phyloP scores from a whole-genome alignment of 2,888 invertebrate species.

The Podotricha telesiphe region DNA sequence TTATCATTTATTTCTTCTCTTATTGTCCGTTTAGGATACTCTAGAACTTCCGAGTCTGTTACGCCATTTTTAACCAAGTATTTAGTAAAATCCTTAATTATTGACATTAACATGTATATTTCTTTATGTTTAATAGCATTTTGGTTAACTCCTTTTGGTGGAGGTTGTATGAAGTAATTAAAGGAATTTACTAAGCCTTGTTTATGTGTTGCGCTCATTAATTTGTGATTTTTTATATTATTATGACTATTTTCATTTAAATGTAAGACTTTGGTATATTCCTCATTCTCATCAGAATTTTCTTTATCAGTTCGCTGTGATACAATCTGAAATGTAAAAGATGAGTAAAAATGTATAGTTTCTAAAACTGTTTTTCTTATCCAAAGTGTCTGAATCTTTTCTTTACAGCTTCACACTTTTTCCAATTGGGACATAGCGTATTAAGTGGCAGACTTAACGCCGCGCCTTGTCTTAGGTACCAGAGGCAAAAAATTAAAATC shows the following conservation, averaged over 20 bases:
- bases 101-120: background rate
- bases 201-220: background rate
- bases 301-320: background rate
- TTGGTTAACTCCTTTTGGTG: background rate
- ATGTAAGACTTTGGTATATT: background rate
- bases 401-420: too few species aligned
- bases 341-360: too few species aligned
- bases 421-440: too few species aligned
- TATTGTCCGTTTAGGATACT: background rate
- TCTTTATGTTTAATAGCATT: background rate
- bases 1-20: background rate
- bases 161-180: background rate
- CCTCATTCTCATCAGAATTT: background rate
- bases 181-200: conserved; percentile 1
- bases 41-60: conserved; percentile 10
- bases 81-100: conserved; percentile 10
- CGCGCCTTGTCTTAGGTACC: too few species aligned
- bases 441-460: too few species aligned
- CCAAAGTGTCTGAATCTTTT: too few species aligned
- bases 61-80: conserved; percentile 1
- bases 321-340: background rate
- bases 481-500: too few species aligned
- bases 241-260: conserved; percentile 1
- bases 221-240: background rate
- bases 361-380: too few species aligned